Base-by-base conservation (phyloP, 2,113 vertebrate species). In the Poeciliopsis turrubarensis region DNA sequence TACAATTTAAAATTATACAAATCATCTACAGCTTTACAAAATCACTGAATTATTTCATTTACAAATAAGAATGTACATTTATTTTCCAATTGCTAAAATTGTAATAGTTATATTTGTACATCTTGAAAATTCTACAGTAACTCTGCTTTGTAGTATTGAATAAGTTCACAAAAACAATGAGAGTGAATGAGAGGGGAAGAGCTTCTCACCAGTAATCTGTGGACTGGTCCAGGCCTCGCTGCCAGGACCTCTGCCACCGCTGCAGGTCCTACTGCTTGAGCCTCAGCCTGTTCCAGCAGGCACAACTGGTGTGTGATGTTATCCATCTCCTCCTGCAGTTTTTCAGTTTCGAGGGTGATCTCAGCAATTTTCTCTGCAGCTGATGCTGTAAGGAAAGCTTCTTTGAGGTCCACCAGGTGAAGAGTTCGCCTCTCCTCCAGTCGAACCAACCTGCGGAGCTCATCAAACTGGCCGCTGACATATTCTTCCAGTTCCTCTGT, bases 261-360 rank as follows among this genome's bases (percentile, higher is more conserved):
- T 8, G 7, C 22, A 0, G 89, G 84, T 61, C 72, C 87, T 68
- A 75, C 54, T 44, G 72, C 78, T 74, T 9, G n/a, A 61, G 91
- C 84, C 77, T 93, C 93, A 8, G 94, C 89, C 63, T 95, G 91
- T 79, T 92, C 95, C 84, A 96, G 94, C 82, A 93, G 91, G 72
- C 91, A 93, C 44, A 88, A 91, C 85, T 96, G 94, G 75, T 93
- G 93, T 71, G 94, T 96, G 88, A 96, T 95, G 91, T 93, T 94
- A 79, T 91, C 93, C 95, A 97, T 96, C 79, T 97, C 96, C 66
- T 95, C 95, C 85, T 96, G 95, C 72, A 96, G 84, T 25, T 94
- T 95, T 85, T 94, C 92, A 1, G 95, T 93, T 70, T 95, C 86
- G 8, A 94, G 86, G 0, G 69, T 85, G 81, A 97, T 96, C 83